Conservation (phyloP, 2,888 invertebrate genomes). For the Troides helena region DNA sequence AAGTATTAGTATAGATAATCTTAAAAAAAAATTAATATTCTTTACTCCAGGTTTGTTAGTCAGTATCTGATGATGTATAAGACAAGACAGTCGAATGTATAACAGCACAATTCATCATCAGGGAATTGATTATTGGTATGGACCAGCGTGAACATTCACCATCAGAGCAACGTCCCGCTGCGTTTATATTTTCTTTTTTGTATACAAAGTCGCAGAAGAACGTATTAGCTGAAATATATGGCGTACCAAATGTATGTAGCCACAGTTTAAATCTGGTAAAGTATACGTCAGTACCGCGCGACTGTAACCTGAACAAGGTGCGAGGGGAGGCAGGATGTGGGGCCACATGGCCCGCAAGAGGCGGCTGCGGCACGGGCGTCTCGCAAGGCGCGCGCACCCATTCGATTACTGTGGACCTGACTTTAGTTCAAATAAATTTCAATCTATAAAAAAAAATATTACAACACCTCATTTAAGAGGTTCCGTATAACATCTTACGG, state of each 20-base stretch:
- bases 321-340: slow-evolving; percentile 58
- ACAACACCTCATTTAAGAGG: no score
- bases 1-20: no score
- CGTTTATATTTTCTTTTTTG: neutral
- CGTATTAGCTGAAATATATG: neutral
- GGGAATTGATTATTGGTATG: no score
- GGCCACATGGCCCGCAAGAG: slow-evolving; percentile 72
- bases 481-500: no score
- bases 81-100: no score
- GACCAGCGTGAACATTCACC: no score
- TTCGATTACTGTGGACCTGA: slow-evolving; percentile 42
- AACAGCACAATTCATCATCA: no score
- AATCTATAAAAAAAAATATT: neutral
- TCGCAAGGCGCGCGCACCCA: slow-evolving; percentile 22
- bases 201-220: neutral
- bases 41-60: no score
- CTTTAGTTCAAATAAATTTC: neutral
- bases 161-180: no score
- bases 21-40: no score
- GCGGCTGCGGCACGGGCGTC: slow-evolving; percentile 74
- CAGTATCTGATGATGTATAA: no score
- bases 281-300: slow-evolving; percentile 30
- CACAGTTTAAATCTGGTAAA: slow-evolving; percentile 31
- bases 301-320: slow-evolving; percentile 59
- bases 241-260: slow-evolving; percentile 7